Conservation (phyloP, 1,140 invertebrate genomes). For the Drosophila elegans region DNA sequence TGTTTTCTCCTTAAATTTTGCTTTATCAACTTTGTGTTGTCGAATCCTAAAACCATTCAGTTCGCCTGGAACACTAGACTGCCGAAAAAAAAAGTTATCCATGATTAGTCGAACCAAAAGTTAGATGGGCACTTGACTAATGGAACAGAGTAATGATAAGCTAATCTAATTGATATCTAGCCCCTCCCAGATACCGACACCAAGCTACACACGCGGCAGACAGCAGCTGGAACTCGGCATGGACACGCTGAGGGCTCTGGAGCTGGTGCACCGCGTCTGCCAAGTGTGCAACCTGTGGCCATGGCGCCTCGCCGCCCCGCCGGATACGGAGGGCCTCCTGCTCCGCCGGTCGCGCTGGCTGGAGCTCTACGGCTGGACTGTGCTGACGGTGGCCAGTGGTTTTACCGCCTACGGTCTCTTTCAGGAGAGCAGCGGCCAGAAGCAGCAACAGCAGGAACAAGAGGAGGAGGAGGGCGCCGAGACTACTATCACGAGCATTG, state of each 20-base stretch:
- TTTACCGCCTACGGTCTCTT: conserved; percentile 62
- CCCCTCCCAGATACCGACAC: conserved; percentile 6
- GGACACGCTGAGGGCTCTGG: conserved; percentile 60
- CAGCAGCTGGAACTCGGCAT: conserved; percentile 17
- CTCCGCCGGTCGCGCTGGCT: conserved; percentile 50
- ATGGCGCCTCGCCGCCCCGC: conserved; percentile 34
- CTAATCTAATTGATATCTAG: conserved; percentile 21
- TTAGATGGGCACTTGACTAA: background rate
- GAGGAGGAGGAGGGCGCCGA: background rate
- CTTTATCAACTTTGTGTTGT: background rate
- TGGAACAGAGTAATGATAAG: conserved; percentile 10
- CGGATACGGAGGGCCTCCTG: conserved; percentile 13
- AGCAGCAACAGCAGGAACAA: no score
- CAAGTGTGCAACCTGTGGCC: conserved; percentile 63
- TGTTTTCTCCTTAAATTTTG: background rate
- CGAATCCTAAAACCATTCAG: background rate
- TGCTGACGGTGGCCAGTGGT: conserved; percentile 32
- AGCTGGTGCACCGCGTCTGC: conserved; percentile 46
- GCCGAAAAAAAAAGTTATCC: background rate
- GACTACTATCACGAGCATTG: conserved; percentile 50
- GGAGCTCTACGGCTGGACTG: conserved; percentile 55
- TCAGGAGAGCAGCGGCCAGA: conserved; percentile 22
- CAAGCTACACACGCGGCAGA: background rate
- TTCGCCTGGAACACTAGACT: background rate
- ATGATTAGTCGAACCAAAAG: background rate